Evolutionary conservation across 2,797 vertebrate species (phyloP).

Genomic region (Cynodonichthys magdalenae): DNA sequence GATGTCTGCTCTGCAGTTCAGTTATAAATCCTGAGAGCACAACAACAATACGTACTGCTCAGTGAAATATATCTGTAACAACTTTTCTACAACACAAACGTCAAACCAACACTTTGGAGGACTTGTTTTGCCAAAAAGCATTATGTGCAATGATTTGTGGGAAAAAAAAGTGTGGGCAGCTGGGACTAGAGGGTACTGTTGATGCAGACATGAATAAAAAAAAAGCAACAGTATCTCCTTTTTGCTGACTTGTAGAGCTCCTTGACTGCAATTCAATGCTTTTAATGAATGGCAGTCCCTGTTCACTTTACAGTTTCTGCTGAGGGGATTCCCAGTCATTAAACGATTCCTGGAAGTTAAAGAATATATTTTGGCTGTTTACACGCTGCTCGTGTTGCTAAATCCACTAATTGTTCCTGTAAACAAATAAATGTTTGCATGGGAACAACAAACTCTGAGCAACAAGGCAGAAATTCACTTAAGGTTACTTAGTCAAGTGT

Average conservation of each 20-base stretch:
- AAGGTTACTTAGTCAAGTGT: neutral
- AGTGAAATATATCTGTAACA: constrained; percentile 33
- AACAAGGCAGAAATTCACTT: constrained; percentile 20
- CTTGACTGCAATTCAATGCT: constrained; percentile 57
- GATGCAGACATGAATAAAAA: constrained; percentile 28
- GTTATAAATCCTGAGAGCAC: constrained; percentile 24
- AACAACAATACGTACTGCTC: constrained; percentile 18
- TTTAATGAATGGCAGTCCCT: constrained; percentile 56
- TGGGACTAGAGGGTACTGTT: constrained; percentile 30
- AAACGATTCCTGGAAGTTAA: constrained; percentile 40
- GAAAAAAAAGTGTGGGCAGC: constrained; percentile 32
- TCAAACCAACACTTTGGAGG: constrained; percentile 38
- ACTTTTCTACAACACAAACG: constrained; percentile 30
- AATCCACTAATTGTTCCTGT: constrained; percentile 52
- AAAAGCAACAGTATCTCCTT: constrained; percentile 32
- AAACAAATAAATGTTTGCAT: constrained; percentile 17
- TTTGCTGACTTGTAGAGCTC: constrained; percentile 48
- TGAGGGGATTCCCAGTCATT: constrained; percentile 47
- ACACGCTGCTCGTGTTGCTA: constrained; percentile 41
- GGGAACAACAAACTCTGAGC: neutral
- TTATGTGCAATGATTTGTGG: constrained; percentile 28
- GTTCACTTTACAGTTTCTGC: constrained; percentile 27
- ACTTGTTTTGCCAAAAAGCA: constrained; percentile 53
- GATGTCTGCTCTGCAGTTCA: constrained; percentile 27
- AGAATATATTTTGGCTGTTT: constrained; percentile 38